Base-by-base conservation (phyloP, 1,140 invertebrate species). In the Rhyacophila brunnea region DNA sequence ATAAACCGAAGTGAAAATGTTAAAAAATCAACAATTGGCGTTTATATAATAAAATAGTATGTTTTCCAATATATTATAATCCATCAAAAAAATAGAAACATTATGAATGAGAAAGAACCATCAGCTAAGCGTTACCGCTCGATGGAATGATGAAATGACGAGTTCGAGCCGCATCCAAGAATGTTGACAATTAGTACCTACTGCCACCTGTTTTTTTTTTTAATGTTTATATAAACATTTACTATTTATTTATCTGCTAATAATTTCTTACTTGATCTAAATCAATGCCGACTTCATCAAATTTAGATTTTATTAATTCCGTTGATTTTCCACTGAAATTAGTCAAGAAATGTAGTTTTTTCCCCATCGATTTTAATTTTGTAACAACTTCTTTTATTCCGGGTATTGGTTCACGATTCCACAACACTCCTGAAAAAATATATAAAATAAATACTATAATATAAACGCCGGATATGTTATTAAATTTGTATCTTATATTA, bases 301-400 rank as follows among this genome's bases (percentile, higher is more conserved):
- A 63, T 20, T 50, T 28, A 4, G 60, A 19, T n/a, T 56, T 11
- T 13, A 61, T 58, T 1, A 17, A 17, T 15, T 68, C 42, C 9
- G 57, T 7, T 6, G 56, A 46, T 23, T 50, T 23, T 1, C 53
- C 46, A 9, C 53, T 58, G 52, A 72, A 71, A 43, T 73, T 72
- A 2, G 68, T 66, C 6, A 72, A 60, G 43, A 67, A 69, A 48
- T 62, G 56, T 1, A 71, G 56, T 6, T 62, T 52, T 67, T 73
- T 73, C 0, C 67, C 66, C 10, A 64, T 46, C 14, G 50, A 42
- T 63, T 61, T 65, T 1, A 73, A 53, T 23, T 35, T 57, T 19
- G 51, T 28, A 3, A 73, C 43, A 10, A 57, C 56, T 14, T 68
- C 62, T 47, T 43, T 35, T 0, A 66, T 58, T 6, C 67, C 67